Evolutionary conservation across 2,113 vertebrate species (phyloP).

Genomic region (Pithys albifrons): DNA sequence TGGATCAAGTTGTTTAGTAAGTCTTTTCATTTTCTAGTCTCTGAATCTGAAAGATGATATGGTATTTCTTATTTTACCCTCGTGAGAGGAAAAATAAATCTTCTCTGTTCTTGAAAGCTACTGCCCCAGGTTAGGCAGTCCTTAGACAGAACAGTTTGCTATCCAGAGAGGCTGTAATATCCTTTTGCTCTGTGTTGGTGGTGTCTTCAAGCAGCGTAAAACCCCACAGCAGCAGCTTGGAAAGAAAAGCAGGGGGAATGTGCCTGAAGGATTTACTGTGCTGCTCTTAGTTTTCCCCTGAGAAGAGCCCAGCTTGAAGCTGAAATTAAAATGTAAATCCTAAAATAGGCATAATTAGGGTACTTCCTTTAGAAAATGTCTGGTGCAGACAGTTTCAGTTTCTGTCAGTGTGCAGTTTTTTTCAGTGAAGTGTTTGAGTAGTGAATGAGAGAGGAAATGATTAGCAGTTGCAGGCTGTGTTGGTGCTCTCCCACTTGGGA

Average conservation of each 20-base stretch:
- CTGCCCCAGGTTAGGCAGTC: background rate
- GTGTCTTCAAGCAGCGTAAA: background rate
- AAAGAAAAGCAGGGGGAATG: background rate
- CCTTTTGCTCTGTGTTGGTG: background rate
- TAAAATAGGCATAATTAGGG: conserved; percentile 34
- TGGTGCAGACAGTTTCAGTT: background rate
- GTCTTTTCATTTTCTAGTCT: background rate
- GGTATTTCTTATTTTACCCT: background rate
- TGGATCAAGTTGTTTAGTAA: background rate
- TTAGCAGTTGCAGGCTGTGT: background rate
- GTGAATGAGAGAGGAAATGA: background rate
- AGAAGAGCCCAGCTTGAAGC: conserved; percentile 32
- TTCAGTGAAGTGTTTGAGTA: background rate
- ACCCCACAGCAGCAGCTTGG: background rate
- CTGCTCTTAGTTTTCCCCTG: background rate
- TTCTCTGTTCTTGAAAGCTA: conserved; percentile 24
- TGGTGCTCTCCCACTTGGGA: background rate
- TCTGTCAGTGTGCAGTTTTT: background rate
- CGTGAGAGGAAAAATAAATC: background rate
- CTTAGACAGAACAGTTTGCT: background rate
- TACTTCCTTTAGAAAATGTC: conserved; percentile 37
- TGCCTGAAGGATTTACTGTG: conserved; percentile 39
- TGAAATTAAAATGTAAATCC: conserved; percentile 68
- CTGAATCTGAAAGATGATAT: background rate
- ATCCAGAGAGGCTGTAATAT: background rate